Base-by-base conservation (phyloP, 37 sponge, comb jelly and placozoan species). In the Ephydatia muelleri region DNA sequence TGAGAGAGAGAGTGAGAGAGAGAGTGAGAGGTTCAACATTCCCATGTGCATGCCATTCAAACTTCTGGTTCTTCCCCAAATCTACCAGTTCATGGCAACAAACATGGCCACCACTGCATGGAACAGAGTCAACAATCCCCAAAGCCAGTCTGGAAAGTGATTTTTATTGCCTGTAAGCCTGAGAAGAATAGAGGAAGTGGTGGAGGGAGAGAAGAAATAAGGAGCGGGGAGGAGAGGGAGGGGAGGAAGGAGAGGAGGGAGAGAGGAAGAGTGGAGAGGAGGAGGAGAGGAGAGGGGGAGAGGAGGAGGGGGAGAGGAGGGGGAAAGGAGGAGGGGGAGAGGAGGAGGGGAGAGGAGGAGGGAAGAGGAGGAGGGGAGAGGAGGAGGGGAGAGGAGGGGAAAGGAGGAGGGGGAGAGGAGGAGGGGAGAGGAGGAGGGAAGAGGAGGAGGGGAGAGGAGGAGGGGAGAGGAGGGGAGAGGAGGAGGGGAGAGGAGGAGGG, bases 391-490 rank as follows among this genome's bases (percentile, higher is more conserved):
- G 38, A 23, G 74, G 57, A 14, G 35, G 11, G 82, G 82, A 37
- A 29, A 28, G 26, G 6, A 9, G 43, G 3, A 5, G 67, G 75
- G 30, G 1, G 66, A 68, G 32, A 34, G 76, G 38, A 38, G 47
- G 33, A 47, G 76, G 32, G 68, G 77, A 65, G 25, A 77, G 30
- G 76, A 25, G 47, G 25, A 12, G 39, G 32, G 65, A 5, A 48
- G 34, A 72, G 25, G 74, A 30, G 70, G 72, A 25, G 48, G 83
- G 27, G 27, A 43, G 69, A 1, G 71, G 11, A 48, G 79, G 68
- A 3, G 37, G 21, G 38, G 68, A 68, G 43, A 72, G 79, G 21
- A 16, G 23, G 43, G 85, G 39, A 26, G 83, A 30, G 26, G 38
- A 40, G 38, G 40, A 36, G 48, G 72, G n/a, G 78, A 68, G 30